phyloP scores from a whole-genome alignment of 2,797 vertebrate genomes.

The Gymnopithys bicolor region DNA sequence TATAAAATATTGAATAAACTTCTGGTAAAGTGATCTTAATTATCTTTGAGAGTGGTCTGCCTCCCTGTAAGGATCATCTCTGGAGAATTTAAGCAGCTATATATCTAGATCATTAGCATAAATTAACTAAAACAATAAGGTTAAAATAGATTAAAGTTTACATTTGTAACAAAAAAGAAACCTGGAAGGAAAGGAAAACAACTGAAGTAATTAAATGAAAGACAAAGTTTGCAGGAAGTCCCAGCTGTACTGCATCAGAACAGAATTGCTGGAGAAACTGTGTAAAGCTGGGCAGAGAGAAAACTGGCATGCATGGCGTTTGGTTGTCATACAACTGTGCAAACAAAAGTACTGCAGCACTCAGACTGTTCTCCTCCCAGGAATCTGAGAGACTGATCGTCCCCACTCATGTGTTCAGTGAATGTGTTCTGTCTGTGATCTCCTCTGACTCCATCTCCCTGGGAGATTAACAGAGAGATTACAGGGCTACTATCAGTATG shows the following conservation, averaged over 20 bases:
- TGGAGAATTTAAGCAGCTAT: background rate
- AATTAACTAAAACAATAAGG: background rate
- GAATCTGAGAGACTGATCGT: background rate
- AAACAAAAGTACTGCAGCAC: background rate
- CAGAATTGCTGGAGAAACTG: background rate
- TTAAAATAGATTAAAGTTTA: background rate
- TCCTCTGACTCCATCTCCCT: rapidly evolving
- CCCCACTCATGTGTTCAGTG: background rate
- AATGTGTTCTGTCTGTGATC: background rate
- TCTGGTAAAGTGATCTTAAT: background rate
- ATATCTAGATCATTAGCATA: background rate
- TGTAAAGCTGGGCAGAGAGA: too few relatives aligned
- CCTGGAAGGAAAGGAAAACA: background rate
- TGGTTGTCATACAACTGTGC: rapidly evolving
- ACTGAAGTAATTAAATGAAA: background rate
- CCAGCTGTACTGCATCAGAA: rapidly evolving
- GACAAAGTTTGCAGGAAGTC: background rate
- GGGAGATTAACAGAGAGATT: background rate
- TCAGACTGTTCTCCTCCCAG: background rate
- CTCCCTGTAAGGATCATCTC: background rate
- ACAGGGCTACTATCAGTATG: background rate
- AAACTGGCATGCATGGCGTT: rapidly evolving
- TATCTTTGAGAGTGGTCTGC: background rate
- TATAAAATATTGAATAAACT: background rate
- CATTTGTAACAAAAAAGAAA: background rate